A percentile compares a stretch with the other conserved stretches of the same genome.
phyloP scores from a whole-genome alignment of 2,797 vertebrate species.

The Sphenodon punctatus region DNA sequence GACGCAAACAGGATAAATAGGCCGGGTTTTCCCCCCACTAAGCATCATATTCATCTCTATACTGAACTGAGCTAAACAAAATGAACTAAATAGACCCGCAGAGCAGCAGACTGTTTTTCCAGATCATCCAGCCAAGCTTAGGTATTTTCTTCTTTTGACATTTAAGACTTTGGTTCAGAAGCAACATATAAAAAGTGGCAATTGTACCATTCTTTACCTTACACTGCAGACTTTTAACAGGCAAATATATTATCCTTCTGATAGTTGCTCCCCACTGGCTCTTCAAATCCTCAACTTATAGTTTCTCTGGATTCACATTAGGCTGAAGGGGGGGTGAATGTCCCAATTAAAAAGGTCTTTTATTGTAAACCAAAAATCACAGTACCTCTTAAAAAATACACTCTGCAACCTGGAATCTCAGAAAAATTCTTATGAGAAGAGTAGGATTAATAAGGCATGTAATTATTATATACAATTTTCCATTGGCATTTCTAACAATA shows the following conservation, averaged over 20 bases:
- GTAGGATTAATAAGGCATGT: slow-evolving; percentile 70
- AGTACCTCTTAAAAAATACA: slow-evolving; percentile 13
- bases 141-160: neutral
- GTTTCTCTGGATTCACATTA: neutral
- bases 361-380: slow-evolving; percentile 2
- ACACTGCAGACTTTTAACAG: neutral
- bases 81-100: neutral
- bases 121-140: neutral
- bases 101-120: neutral
- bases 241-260: neutral
- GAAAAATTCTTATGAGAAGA: slow-evolving; percentile 35
- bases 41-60: neutral
- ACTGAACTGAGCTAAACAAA: neutral
- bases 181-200: neutral
- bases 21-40: too few relatives aligned
- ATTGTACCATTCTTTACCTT: neutral
- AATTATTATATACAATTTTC: slow-evolving; percentile 72
- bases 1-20: too few relatives aligned
- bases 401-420: slow-evolving; percentile 51
- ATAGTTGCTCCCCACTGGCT: neutral
- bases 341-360: neutral
- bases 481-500: slow-evolving; percentile 73
- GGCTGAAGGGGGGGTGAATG: neutral
- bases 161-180: neutral
- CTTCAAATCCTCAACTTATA: neutral